Evolutionary conservation across 2,888 invertebrate genomes (phyloP).

Genomic region (Therioaphis trifolii): DNA sequence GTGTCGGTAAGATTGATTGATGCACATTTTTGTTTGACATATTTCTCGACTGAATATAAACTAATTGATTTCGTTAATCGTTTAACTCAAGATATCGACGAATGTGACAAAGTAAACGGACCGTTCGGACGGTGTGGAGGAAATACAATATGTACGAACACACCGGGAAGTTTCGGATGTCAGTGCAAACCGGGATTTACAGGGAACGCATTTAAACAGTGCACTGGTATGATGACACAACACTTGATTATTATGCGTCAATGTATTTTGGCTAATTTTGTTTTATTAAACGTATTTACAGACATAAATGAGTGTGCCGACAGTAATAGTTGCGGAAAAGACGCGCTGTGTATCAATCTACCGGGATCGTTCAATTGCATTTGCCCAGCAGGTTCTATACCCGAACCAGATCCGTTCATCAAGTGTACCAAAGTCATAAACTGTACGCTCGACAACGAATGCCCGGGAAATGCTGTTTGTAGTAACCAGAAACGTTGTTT

Average conservation of each 20-base stretch:
- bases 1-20: conserved; percentile 73
- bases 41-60: neutral
- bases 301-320: conserved; percentile 86
- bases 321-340: conserved; percentile 79
- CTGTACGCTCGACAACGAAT: conserved; percentile 80
- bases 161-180: conserved; percentile 83
- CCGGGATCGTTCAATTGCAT: conserved; percentile 82
- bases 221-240: conserved; percentile 71
- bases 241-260: too few relatives aligned
- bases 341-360: conserved; percentile 83
- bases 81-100: conserved; percentile 80
- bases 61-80: neutral
- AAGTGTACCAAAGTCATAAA: conserved; percentile 86
- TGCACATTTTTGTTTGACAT: neutral
- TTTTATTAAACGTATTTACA: conserved; percentile 65
- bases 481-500: conserved; percentile 81
- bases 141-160: conserved; percentile 84
- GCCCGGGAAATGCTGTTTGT: conserved; percentile 91
- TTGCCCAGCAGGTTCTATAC: conserved; percentile 84
- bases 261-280: neutral
- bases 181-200: conserved; percentile 86
- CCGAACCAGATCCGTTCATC: conserved; percentile 85
- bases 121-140: conserved; percentile 86
- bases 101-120: conserved; percentile 84
- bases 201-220: conserved; percentile 85